Percentiles rank a stretch among this genome's conserved stretches.
Conservation (phyloP, 2,113 vertebrate species). For the Macquaria australasica region DNA sequence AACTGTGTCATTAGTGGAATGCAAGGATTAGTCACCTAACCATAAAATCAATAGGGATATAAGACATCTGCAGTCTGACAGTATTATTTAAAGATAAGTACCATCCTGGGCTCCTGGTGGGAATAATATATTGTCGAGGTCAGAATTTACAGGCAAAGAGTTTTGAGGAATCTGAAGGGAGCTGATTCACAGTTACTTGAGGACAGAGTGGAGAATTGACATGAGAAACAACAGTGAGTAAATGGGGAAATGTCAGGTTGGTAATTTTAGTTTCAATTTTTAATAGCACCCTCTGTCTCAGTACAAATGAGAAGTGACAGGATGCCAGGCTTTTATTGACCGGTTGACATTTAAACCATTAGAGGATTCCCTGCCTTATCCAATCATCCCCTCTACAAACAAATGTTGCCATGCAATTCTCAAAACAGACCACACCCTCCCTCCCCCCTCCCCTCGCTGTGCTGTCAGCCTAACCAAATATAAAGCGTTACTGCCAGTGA, state of each 20-base stretch:
- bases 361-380: constrained; percentile 66
- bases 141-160: constrained; percentile 25
- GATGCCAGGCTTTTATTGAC: constrained; percentile 79
- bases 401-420: constrained; percentile 60
- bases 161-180: constrained; percentile 26
- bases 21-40: constrained; percentile 17
- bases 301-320: constrained; percentile 79
- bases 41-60: constrained; percentile 11
- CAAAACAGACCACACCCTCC: constrained; percentile 38
- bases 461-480: constrained; percentile 64
- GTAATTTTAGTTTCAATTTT: constrained; percentile 77
- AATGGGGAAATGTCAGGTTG: constrained; percentile 77
- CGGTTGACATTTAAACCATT: constrained; percentile 82
- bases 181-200: constrained; percentile 41
- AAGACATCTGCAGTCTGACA: constrained; percentile 22
- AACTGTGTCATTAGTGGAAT: not conserved
- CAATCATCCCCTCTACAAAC: constrained; percentile 71
- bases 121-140: constrained; percentile 27
- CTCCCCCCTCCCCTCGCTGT: not conserved
- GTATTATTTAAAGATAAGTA: constrained; percentile 52
- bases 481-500: constrained; percentile 48
- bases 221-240: constrained; percentile 69
- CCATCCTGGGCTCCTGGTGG: not conserved
- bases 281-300: constrained; percentile 79
- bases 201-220: constrained; percentile 43